Percentiles rank a stretch among this genome's conserved stretches.
phyloP scores from a whole-genome alignment of 2,888 invertebrate genomes.

The Caenorhabditis auriculariae region DNA sequence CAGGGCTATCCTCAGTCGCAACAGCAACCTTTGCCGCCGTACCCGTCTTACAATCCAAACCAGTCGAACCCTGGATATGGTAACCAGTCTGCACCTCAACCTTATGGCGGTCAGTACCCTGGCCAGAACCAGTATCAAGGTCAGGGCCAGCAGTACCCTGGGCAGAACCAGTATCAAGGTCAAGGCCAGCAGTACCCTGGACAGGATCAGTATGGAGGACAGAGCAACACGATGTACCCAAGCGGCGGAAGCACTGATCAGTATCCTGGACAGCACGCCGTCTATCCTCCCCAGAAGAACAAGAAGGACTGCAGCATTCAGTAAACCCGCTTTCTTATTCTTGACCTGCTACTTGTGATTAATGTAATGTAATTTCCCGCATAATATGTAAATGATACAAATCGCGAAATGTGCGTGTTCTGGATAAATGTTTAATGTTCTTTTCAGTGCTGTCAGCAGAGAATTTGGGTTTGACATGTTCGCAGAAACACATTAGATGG shows the following conservation, averaged over 20 bases:
- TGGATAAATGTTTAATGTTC: too few relatives aligned
- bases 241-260: constrained; percentile 8
- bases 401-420: too few relatives aligned
- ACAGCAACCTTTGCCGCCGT: constrained; percentile 39
- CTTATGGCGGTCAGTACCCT: too few relatives aligned
- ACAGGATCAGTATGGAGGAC: background rate
- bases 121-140: background rate
- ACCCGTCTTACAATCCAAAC: constrained; percentile 42
- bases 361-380: background rate
- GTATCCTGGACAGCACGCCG: constrained; percentile 44
- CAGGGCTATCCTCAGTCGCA: background rate
- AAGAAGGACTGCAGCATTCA: constrained; percentile 54
- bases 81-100: constrained; percentile 10
- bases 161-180: constrained; percentile 11
- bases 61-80: constrained; percentile 22
- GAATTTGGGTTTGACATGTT: too few relatives aligned
- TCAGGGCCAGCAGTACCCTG: constrained; percentile 4
- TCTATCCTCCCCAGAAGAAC: constrained; percentile 57
- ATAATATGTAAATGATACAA: background rate
- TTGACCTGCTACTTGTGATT: too few relatives aligned
- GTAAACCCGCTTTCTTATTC: too few relatives aligned
- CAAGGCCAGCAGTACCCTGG: background rate
- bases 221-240: constrained; percentile 7
- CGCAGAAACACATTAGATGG: too few relatives aligned
- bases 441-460: too few relatives aligned